phyloP scores from a whole-genome alignment of 1,140 invertebrate species.

The Aphaenogaster rudis region DNA sequence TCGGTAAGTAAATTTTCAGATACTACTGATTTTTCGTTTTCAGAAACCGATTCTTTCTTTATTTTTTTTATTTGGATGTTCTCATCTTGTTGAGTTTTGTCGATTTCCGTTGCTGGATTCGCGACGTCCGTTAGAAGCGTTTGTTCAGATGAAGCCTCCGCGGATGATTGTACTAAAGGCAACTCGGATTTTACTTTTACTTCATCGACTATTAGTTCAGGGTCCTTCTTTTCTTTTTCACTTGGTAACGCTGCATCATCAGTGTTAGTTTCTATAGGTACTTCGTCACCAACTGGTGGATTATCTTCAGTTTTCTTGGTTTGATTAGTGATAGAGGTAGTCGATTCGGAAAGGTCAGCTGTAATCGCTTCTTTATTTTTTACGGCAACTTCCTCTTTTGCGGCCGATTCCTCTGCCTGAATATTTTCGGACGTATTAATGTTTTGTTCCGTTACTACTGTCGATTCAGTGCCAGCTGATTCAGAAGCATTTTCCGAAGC shows the following conservation, averaged over 20 bases:
- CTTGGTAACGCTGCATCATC: conserved; percentile 62
- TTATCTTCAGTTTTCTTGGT: conserved; percentile 47
- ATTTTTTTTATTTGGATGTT: conserved; percentile 30
- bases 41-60: conserved; percentile 32
- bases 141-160: conserved; percentile 57
- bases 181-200: conserved; percentile 56
- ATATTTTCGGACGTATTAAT: conserved; percentile 71
- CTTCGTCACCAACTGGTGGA: conserved; percentile 54
- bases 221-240: conserved; percentile 70
- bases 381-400: conserved; percentile 48
- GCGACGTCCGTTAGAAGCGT: conserved; percentile 42
- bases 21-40: conserved; percentile 43
- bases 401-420: conserved; percentile 50
- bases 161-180: conserved; percentile 22
- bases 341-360: conserved; percentile 53
- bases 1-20: conserved; percentile 61
- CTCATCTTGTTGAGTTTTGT: conserved; percentile 48
- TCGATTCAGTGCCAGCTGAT: background rate
- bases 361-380: background rate
- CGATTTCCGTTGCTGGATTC: conserved; percentile 43
- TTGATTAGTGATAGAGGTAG: background rate
- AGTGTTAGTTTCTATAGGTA: conserved; percentile 51
- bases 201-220: conserved; percentile 54
- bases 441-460: conserved; percentile 73
- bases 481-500: conserved; percentile 57